A percentile compares a stretch with the other conserved stretches of the same genome.
Conservation (phyloP, 2,888 invertebrate genomes). For the Ceraclea dissimilis region DNA sequence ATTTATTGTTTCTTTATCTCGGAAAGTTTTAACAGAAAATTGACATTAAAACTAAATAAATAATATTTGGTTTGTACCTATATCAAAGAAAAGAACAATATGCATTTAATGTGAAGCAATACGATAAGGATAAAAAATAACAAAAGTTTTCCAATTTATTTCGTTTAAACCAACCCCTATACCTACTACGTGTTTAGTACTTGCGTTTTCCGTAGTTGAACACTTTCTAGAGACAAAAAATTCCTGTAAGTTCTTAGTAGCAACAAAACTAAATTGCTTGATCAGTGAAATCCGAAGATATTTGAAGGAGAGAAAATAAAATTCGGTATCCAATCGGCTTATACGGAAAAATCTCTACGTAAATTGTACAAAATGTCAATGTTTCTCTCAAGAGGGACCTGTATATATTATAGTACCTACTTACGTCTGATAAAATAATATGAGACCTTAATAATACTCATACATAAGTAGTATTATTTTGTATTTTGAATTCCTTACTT, state of each 20-base stretch:
- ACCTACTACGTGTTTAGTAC: neutral
- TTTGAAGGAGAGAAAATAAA: conserved; percentile 23
- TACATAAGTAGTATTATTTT: neutral
- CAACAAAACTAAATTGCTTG: conserved; percentile 22
- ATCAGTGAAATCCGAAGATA: conserved; percentile 24
- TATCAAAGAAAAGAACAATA: neutral
- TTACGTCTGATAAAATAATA: conserved; percentile 24
- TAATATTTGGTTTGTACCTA: neutral
- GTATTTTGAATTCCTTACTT: neutral
- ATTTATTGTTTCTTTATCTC: no score
- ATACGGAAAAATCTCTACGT: conserved; percentile 24
- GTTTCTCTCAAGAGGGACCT: conserved; percentile 19
- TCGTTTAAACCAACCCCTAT: conserved; percentile 9
- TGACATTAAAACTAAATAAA: neutral
- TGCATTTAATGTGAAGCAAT: conserved; percentile 2
- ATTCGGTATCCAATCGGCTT: conserved; percentile 25
- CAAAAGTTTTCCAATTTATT: conserved; percentile 14
- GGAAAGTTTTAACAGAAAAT: neutral
- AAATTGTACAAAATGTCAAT: conserved; percentile 25
- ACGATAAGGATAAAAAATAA: conserved; percentile 5
- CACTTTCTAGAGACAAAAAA: conserved; percentile 9
- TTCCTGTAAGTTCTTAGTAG: conserved; percentile 10
- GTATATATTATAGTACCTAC: conserved; percentile 14
- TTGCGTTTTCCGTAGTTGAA: conserved; percentile 8
- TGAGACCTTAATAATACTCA: conserved; percentile 19